Evolutionary conservation across 2,888 invertebrate genomes (phyloP).

Genomic region (Nebria brevicollis): DNA sequence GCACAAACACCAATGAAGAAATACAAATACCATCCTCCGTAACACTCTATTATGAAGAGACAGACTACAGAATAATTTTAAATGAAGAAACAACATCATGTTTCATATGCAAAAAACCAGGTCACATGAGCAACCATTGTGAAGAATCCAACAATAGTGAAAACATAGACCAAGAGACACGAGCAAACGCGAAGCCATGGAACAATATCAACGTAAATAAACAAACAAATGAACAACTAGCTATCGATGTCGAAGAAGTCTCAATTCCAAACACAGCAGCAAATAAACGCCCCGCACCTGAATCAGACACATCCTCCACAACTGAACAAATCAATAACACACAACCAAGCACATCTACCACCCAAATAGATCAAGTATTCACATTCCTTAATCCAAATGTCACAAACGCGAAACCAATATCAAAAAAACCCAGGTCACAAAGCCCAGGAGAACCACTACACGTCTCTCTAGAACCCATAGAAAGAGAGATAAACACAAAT

Average conservation of each 20-base stretch:
- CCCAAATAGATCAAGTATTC: constrained; percentile 3
- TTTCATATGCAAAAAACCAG: constrained; percentile 32
- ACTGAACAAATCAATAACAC: not conserved
- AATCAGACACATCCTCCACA: not conserved
- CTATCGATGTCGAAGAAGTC: not conserved
- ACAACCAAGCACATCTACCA: not conserved
- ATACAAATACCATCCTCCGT: constrained; percentile 42
- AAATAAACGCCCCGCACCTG: constrained; percentile 8
- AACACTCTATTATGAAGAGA: constrained; percentile 19
- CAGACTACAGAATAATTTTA: constrained; percentile 27
- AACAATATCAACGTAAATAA: not conserved
- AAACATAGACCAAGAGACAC: not conserved
- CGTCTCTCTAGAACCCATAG: not conserved
- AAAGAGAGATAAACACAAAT: constrained; percentile 13
- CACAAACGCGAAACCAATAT: not conserved
- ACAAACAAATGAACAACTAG: not conserved
- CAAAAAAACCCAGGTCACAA: constrained; percentile 15
- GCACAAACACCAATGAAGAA: constrained; percentile 44
- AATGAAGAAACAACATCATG: constrained; percentile 22
- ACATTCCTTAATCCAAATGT: not conserved
- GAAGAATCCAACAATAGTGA: constrained; percentile 1
- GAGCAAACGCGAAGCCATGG: not conserved
- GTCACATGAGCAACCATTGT: constrained; percentile 20
- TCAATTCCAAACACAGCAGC: not conserved
- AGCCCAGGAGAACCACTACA: constrained; percentile 2